phyloP scores from a whole-genome alignment of 2,888 invertebrate genomes.

The Phalera bucephala region DNA sequence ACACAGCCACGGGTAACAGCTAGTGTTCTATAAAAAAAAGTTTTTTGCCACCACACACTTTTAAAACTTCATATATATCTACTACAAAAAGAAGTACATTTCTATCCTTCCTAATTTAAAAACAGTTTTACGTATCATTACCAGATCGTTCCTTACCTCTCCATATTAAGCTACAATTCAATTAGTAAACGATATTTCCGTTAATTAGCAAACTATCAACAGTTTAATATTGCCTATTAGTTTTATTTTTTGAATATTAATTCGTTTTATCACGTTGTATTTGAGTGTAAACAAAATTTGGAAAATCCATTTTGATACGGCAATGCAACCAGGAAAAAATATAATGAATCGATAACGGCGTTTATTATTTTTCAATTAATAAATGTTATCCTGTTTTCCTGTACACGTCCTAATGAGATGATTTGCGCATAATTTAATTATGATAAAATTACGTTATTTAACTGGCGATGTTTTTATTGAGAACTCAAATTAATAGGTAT shows the following conservation, averaged over 20 bases:
- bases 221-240: neutral
- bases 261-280: neutral
- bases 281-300: slow-evolving; percentile 5
- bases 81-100: no score
- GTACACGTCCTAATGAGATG: slow-evolving; percentile 23
- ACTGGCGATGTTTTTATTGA: slow-evolving; percentile 6
- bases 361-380: no score
- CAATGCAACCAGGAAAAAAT: slow-evolving; percentile 33
- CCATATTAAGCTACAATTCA: no score
- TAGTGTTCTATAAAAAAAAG: no score
- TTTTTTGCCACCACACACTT: no score
- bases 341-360: slow-evolving; percentile 10
- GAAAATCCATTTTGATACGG: slow-evolving; percentile 28
- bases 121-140: no score
- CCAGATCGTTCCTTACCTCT: no score
- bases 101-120: no score
- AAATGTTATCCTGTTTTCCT: slow-evolving; percentile 36
- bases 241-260: neutral
- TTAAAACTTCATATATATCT: no score
- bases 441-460: slow-evolving; percentile 7
- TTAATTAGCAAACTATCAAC: slow-evolving; percentile 1
- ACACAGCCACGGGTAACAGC: no score
- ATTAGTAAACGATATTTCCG: neutral
- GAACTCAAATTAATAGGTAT: slow-evolving; percentile 13
- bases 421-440: slow-evolving; percentile 20